phyloP scores from a whole-genome alignment of 35 echinoderm and acorn worm genomes.

The Strongylocentrotus purpuratus region DNA sequence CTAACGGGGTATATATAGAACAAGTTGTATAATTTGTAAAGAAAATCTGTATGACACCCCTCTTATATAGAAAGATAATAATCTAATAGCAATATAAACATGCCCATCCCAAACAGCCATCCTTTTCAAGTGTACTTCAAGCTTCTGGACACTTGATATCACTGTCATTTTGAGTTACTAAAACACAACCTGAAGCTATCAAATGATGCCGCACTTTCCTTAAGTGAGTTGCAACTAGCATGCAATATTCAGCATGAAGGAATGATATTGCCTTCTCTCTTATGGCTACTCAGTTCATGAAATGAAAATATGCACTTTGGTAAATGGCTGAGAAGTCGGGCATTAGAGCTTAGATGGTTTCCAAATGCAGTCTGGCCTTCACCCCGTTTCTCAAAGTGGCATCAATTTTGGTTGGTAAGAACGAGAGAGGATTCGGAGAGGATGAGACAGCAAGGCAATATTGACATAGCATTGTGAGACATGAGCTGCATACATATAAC shows the following conservation, averaged over 20 bases:
- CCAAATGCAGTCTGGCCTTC: background rate
- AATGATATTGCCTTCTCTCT: background rate
- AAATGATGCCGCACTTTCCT: background rate
- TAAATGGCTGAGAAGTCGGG: background rate
- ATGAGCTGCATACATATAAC: too few species aligned
- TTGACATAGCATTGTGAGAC: background rate
- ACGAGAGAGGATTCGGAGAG: background rate
- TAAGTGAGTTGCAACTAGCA: background rate
- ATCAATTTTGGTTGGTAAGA: background rate
- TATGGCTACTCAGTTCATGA: background rate
- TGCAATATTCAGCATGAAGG: background rate
- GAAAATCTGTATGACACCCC: too few species aligned
- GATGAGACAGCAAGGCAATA: background rate
- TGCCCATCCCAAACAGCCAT: too few species aligned
- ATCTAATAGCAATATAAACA: too few species aligned
- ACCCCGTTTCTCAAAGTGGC: background rate
- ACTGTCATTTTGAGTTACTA: background rate
- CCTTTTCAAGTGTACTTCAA: background rate
- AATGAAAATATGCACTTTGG: background rate
- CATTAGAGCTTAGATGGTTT: background rate
- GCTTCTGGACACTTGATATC: background rate
- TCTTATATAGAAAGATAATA: too few species aligned
- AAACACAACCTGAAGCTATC: background rate
- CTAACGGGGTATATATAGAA: too few species aligned
- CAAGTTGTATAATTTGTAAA: too few species aligned